These are phyloP conservation scores for Centropristis striata DNA, from an alignment of 2,113 vertebrate species.

Conservation along the genomic window DNA sequence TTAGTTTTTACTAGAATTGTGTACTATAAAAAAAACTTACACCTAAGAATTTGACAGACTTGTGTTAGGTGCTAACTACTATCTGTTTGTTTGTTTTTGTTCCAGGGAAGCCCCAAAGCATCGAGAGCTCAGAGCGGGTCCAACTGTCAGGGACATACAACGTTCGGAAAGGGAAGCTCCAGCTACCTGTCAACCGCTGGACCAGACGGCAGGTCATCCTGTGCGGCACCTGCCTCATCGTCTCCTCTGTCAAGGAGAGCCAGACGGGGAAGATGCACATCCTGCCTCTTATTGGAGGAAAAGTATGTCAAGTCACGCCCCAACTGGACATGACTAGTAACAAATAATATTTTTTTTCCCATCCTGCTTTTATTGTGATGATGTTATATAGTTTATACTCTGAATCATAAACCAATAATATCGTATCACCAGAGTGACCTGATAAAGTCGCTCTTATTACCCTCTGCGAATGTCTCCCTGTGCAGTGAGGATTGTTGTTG, in stretches of 20 bases:
- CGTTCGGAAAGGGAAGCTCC: slow-evolving; percentile 98
- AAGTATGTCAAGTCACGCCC: slow-evolving; percentile 84
- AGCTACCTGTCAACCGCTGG: slow-evolving; percentile 98
- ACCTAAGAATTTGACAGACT: neutral
- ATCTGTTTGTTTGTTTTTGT: slow-evolving; percentile 36
- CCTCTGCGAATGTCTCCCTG: slow-evolving; percentile 33
- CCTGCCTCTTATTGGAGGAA: slow-evolving; percentile 97
- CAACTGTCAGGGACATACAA: slow-evolving; percentile 97
- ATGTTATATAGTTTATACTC: slow-evolving; percentile 13
- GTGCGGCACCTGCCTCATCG: slow-evolving; percentile 97
- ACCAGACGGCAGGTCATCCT: slow-evolving; percentile 96
- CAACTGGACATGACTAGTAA: neutral
- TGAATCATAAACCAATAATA: slow-evolving; percentile 44
- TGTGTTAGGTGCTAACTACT: slow-evolving; percentile 13
- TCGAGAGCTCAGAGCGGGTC: slow-evolving; percentile 92
- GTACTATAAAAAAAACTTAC: too few relatives aligned
- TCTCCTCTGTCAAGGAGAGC: slow-evolving; percentile 97
- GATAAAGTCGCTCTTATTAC: slow-evolving; percentile 27
- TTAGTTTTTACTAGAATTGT: too few relatives aligned
- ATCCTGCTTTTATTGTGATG: slow-evolving; percentile 5
- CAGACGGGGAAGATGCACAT: slow-evolving; percentile 98
- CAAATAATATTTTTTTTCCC: neutral
- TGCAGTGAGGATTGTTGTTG: slow-evolving; percentile 30
- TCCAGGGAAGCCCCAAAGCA: slow-evolving; percentile 94
- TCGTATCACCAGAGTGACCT: slow-evolving; percentile 30